A percentile compares a stretch with the other conserved stretches of the same genome.
These are phyloP conservation scores for Imbricaverruca yamaguchii DNA, from an alignment of 2,888 invertebrate genomes.

Conservation along the genomic window DNA sequence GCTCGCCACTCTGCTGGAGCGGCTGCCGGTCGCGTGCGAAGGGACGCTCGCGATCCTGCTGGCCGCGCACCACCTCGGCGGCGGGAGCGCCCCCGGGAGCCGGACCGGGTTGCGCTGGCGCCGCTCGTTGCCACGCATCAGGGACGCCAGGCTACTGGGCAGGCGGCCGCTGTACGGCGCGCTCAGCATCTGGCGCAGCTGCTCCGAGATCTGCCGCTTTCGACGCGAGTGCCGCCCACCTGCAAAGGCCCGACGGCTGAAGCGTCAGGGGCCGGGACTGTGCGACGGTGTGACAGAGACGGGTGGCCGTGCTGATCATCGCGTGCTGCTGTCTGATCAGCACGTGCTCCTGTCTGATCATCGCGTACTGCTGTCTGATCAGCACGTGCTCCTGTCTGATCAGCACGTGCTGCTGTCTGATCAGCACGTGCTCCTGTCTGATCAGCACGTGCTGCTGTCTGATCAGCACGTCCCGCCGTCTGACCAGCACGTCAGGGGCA, in stretches of 20 bases:
- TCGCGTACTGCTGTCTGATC: too few species aligned
- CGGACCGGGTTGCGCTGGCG: neutral
- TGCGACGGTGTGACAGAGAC: neutral
- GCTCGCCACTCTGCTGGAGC: neutral
- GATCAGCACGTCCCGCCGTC: too few species aligned
- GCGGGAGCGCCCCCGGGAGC: neutral
- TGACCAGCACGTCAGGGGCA: too few species aligned
- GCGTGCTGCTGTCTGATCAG: too few species aligned
- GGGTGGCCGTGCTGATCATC: too few species aligned
- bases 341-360: too few species aligned
- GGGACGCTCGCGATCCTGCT: neutral
- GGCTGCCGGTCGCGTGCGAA: neutral
- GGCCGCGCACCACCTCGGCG: neutral
- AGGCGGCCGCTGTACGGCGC: slow-evolving; percentile 2
- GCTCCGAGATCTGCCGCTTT: neutral
- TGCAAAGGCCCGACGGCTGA: neutral
- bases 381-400: too few species aligned
- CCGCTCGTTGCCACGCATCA: neutral
- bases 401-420: too few species aligned
- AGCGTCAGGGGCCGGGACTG: neutral
- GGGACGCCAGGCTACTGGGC: neutral
- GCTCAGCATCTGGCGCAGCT: slow-evolving; percentile 14
- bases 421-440: too few species aligned
- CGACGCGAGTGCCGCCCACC: neutral
- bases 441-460: too few species aligned